Evolutionary conservation across 2,797 vertebrate species (phyloP), one percentile per base, ranked within the genome.

Genomic region (Chrosomus eos): DNA sequence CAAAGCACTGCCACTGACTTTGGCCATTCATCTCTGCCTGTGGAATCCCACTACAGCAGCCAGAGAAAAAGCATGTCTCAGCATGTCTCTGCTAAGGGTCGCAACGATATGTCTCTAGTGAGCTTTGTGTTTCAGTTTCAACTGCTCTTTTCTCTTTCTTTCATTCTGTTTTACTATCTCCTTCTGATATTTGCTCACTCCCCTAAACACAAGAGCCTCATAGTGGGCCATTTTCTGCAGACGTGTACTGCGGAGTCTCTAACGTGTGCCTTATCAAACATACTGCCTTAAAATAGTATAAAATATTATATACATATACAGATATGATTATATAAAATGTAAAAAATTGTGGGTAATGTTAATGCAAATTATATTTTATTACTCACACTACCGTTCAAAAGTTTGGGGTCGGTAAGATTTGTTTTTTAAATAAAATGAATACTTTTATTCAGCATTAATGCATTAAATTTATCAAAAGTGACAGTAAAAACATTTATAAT

Each of bases 21-120:
- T 82, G 13, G 60, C 81, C 83, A 90, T 89, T 89, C 60, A 86
- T 91, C 89, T 85, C 81, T 70, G 81, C 74, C 76, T 82, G 51
- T 62, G 73, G 45, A 81, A 40, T 74, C 73, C 53, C 48, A 79
- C 28, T 21, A 53, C 62, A 79, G 33, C 80, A 82, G 62, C 55
- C 64, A 28, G 33, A 82, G 58, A 81, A 87, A 85, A 53, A 85
- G 87, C 64, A 66, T n/a, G 64, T 73, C 62, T 85, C 78, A 83
- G 83, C 88, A 88, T 43, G 85, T 72, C 68, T 87, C 38, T 83
- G 68, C 82, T 70, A 82, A 81, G 82, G 45, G 84, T 80, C 71
- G n/a, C 40, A 31, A 23, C 53, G 28, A 84, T 88, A 43, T 55
- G 53, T 71, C 84, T 75, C 77, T 31, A 14, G 81, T 86, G 87